These are phyloP conservation scores for Entomobrya multifasciata DNA, from an alignment of 2,888 invertebrate species.

Conservation along the genomic window DNA sequence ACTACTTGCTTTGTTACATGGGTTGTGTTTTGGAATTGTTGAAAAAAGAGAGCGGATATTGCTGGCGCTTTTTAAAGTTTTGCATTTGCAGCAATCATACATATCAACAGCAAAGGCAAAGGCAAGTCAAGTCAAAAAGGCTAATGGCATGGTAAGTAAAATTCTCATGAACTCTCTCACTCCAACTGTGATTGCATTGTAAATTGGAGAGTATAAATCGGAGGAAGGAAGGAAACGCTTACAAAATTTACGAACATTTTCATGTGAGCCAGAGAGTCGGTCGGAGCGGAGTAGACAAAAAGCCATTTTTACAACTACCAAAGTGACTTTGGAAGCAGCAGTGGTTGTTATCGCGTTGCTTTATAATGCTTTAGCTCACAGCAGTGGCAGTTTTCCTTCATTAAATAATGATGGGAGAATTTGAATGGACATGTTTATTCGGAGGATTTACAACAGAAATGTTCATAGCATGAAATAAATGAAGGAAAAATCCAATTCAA, in stretches of 20 bases:
- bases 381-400: slow-evolving; percentile 19
- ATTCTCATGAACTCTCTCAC: slow-evolving; percentile 20
- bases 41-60: too few relatives aligned
- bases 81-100: too few relatives aligned
- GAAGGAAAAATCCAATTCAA: slow-evolving; percentile 1
- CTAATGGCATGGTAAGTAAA: slow-evolving; percentile 24
- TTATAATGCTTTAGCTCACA: not conserved
- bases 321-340: not conserved
- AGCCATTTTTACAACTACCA: not conserved
- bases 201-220: not conserved
- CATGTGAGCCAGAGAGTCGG: not conserved
- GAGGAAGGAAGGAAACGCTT: slow-evolving; percentile 18
- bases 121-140: not conserved
- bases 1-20: too few relatives aligned
- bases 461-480: not conserved
- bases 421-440: slow-evolving; percentile 16
- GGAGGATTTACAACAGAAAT: not conserved
- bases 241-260: not conserved
- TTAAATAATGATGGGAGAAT: slow-evolving; percentile 48
- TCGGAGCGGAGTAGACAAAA: slow-evolving; percentile 2
- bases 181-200: slow-evolving; percentile 2
- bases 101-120: too few relatives aligned
- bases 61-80: too few relatives aligned
- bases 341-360: not conserved
- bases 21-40: too few relatives aligned